Conservation (phyloP, 2,888 invertebrate genomes). For the Trisateles emortualis region DNA sequence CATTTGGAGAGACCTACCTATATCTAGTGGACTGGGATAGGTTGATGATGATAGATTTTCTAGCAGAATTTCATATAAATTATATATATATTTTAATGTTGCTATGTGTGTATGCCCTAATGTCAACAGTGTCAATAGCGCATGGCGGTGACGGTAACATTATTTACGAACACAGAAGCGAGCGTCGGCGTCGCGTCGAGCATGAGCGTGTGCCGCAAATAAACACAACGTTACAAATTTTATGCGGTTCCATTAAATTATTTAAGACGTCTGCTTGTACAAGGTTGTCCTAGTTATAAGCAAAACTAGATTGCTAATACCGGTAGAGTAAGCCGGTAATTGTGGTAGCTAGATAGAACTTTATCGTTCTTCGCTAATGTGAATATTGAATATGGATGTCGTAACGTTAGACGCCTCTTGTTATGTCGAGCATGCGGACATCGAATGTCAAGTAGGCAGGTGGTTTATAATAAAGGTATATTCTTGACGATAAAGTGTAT, state of each 20-base stretch:
- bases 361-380: too few species aligned
- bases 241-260: constrained; percentile 3
- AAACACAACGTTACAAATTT: constrained; percentile 34
- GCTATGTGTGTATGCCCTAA: constrained; percentile 49
- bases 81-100: not conserved
- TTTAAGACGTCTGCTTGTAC: not conserved
- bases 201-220: constrained; percentile 49
- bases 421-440: not conserved
- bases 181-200: too few species aligned
- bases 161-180: constrained; percentile 53
- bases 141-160: constrained; percentile 64
- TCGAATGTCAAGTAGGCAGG: not conserved
- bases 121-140: constrained; percentile 57
- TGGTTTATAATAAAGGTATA: too few species aligned
- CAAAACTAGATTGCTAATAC: not conserved
- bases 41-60: too few species aligned
- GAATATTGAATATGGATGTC: not conserved
- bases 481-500: too few species aligned
- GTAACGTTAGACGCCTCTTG: not conserved
- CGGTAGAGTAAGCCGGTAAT: not conserved
- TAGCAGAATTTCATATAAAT: not conserved
- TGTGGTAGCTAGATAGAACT: too few species aligned
- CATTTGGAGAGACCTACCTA: too few species aligned
- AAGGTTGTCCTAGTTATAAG: not conserved
- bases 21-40: too few species aligned